Evolutionary conservation across 2,888 invertebrate genomes (phyloP), one percentile per base, ranked within the genome.

Genomic region (Acanthopleura granulata): DNA sequence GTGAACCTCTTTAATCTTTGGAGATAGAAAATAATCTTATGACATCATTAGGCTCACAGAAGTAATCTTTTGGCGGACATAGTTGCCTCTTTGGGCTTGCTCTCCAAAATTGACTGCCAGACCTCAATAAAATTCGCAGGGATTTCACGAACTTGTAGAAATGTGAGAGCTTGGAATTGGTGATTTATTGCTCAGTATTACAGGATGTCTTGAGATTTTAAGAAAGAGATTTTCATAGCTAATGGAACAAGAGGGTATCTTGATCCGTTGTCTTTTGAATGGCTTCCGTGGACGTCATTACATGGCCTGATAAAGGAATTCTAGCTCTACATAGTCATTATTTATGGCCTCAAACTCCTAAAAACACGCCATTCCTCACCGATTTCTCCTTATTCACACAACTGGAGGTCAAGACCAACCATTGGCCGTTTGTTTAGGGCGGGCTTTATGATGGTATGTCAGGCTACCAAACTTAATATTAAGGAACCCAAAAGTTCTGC

Each of bases 1-100:
- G 12, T 66, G 66, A 25, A 22, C 22, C 66, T 66, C 66, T 66
- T 66, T 27, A 27, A 66, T 66, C 66, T 66, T 66, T 16, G 66
- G 66, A 66, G 66, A 66, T 66, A 66, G 66, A 66, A 66, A 66
- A 66, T 66, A 66, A 66, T 66, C 66, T 66, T 66, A 66, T 66
- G 66, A 66, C 66, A 66, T 66, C 66, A 66, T 66, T 66, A 66
- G 66, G 66, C 66, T 66, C 25, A 66, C 27, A 66, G 66, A 22
- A 22, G 57, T 57, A 57, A 57, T 57, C 57, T 57, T 57, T 57
- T 57, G 18, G 27, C 22, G 25, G 22, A 15, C 16, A 66, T 66
- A 66, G 66, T 27, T 57, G 25, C 29, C 66, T 27, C 15, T 66
- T 66, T 66, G 66, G 25, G 12, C 18, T 57, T n/a, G 18, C 22